A percentile compares a stretch with the other conserved stretches of the same genome.
phyloP scores from a whole-genome alignment of 2,888 invertebrate species.

The Nemoura dubitans region DNA sequence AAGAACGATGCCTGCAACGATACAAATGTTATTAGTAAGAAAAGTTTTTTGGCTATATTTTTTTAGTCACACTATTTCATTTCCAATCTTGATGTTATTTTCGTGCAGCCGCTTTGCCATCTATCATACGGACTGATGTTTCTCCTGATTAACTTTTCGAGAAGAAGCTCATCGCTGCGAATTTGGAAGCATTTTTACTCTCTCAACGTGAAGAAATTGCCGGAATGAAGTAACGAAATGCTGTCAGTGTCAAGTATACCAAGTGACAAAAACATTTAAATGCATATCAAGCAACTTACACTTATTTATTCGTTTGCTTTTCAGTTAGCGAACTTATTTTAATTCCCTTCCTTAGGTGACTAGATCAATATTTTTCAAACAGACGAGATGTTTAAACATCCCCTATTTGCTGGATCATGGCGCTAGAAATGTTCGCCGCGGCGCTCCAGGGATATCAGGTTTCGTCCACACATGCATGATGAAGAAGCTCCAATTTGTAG shows the following conservation, averaged over 20 bases:
- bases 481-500: background rate
- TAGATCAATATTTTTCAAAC: background rate
- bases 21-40: conserved; percentile 14
- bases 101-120: conserved; percentile 17
- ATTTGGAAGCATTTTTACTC: conserved; percentile 29
- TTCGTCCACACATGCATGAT: background rate
- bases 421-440: background rate
- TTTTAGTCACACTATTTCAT: background rate
- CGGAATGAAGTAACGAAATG: conserved; percentile 16
- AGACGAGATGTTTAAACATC: background rate
- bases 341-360: background rate
- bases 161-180: conserved; percentile 29
- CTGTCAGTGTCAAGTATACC: no score
- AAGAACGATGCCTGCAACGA: background rate
- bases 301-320: no score
- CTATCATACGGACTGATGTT: conserved; percentile 46
- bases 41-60: background rate
- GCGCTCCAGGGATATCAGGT: background rate
- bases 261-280: no score
- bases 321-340: no score
- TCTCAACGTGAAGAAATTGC: background rate
- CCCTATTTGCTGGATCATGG: background rate
- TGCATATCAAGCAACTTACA: no score
- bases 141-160: conserved; percentile 46
- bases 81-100: conserved; percentile 5